Conservation (phyloP, 2,113 vertebrate genomes). For the Corydoras maculifer region DNA sequence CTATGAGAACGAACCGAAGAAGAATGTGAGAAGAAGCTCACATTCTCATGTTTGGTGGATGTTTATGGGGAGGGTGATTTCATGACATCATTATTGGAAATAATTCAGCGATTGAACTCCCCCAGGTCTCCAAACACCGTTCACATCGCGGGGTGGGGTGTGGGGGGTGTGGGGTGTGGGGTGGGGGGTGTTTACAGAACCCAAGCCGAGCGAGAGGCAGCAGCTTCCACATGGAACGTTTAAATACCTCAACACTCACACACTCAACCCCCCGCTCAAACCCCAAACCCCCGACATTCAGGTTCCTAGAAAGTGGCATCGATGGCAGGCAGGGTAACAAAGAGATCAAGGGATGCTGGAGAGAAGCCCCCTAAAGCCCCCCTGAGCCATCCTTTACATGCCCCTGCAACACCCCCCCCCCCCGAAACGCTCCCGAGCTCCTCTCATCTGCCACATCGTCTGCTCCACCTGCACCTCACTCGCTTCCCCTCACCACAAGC, state of each 20-base stretch:
- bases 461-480: slow-evolving; percentile 44
- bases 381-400: background rate
- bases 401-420: slow-evolving; percentile 1
- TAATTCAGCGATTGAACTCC: too few species aligned
- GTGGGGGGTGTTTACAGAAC: too few species aligned
- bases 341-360: slow-evolving; percentile 24
- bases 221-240: background rate
- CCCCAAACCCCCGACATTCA: slow-evolving; percentile 39
- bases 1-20: too few species aligned
- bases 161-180: too few species aligned
- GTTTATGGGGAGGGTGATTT: too few species aligned
- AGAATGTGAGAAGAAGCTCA: too few species aligned
- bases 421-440: slow-evolving; percentile 30
- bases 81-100: too few species aligned
- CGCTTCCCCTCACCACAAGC: slow-evolving; percentile 54
- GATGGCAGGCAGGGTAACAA: slow-evolving; percentile 37
- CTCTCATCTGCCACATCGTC: slow-evolving; percentile 51
- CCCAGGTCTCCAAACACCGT: too few species aligned
- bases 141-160: too few species aligned
- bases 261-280: slow-evolving; percentile 3
- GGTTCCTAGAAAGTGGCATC: slow-evolving; percentile 63
- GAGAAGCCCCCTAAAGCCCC: slow-evolving; percentile 47
- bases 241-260: background rate
- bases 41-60: too few species aligned
- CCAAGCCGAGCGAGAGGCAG: too few species aligned